Conservation (phyloP, 2,797 vertebrate genomes). For the Orientallactaga sibirica region DNA sequence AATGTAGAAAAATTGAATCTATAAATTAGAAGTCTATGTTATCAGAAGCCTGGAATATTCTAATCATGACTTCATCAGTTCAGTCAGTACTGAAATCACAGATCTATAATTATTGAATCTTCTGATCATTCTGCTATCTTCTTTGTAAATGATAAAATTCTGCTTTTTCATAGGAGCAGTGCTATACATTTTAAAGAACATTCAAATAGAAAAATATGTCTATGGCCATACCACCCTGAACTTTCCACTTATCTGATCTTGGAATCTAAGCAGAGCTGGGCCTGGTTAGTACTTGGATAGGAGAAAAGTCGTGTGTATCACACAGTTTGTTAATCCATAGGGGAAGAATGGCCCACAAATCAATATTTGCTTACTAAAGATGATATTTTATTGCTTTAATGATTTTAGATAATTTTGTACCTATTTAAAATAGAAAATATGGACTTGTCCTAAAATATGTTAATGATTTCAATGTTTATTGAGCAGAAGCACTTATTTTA, state of each 20-base stretch:
- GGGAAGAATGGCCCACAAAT: background rate
- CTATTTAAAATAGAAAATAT: background rate
- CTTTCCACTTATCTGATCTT: too few relatives aligned
- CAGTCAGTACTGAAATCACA: background rate
- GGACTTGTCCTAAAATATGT: too few relatives aligned
- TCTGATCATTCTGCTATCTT: background rate
- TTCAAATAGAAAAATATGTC: slow-evolving; percentile 4
- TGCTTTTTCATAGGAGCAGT: background rate
- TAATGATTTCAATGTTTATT: background rate
- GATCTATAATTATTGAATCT: slow-evolving; percentile 42
- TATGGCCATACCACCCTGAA: background rate
- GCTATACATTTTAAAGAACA: background rate
- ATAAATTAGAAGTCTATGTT: background rate
- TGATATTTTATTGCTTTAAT: background rate
- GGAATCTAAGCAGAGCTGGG: too few relatives aligned
- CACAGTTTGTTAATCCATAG: background rate
- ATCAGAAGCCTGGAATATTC: background rate
- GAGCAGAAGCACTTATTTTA: background rate
- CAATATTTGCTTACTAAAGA: background rate
- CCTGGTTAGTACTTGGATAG: too few relatives aligned
- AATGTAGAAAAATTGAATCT: slow-evolving; percentile 8
- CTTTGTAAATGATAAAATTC: background rate
- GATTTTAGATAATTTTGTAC: background rate
- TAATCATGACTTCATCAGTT: slow-evolving; percentile 3
- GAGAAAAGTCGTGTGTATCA: background rate